Evolutionary conservation across 2,113 vertebrate species (phyloP).

Genomic region (Eubucco bourcierii): DNA sequence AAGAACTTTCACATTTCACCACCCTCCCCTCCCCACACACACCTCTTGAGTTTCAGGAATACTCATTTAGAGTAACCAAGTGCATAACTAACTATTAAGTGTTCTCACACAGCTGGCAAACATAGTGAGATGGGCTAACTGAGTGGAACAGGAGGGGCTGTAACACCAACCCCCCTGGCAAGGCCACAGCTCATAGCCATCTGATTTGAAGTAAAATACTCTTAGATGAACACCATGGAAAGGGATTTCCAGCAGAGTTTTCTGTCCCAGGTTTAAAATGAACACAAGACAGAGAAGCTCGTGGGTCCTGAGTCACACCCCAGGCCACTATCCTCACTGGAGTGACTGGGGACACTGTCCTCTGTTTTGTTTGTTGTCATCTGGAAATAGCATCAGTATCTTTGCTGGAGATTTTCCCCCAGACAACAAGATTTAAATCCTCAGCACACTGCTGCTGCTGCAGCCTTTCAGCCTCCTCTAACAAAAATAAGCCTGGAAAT

Average conservation of each 20-base stretch:
- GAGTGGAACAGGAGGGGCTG: no score
- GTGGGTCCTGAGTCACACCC: neutral
- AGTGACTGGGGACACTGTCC: neutral
- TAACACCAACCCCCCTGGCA: neutral
- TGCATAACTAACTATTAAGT: neutral
- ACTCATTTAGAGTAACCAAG: neutral
- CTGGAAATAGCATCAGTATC: neutral
- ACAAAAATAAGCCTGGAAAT: constrained; percentile 13
- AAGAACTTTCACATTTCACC: neutral
- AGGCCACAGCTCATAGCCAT: neutral
- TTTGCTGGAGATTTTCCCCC: neutral
- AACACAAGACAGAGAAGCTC: neutral
- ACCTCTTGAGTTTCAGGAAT: neutral
- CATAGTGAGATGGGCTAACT: no score
- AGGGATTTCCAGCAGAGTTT: no score
- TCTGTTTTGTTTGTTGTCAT: neutral
- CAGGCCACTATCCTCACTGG: neutral
- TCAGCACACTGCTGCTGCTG: neutral
- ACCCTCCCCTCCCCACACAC: neutral
- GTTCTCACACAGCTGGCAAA: neutral
- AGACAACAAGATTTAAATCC: neutral
- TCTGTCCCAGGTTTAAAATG: neutral
- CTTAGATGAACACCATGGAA: neutral
- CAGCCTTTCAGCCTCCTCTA: neutral
- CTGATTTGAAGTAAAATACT: neutral